Conservation (phyloP, 2,888 invertebrate species). For the Zaprionus obscuricornis region DNA sequence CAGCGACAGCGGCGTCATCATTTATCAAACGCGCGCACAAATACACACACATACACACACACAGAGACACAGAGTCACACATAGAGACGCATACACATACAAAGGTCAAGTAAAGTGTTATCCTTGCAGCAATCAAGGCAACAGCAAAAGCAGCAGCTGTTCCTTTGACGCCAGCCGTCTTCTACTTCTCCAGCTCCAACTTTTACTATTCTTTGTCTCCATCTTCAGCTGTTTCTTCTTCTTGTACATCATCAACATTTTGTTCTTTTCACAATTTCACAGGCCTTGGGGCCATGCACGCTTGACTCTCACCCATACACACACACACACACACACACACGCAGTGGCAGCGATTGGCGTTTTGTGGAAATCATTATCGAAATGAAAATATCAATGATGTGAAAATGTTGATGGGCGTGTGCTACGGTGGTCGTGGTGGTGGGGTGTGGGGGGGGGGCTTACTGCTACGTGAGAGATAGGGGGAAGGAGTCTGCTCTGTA, state of each 20-base stretch:
- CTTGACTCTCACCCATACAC: neutral
- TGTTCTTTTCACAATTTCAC: no score
- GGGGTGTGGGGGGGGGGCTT: no score
- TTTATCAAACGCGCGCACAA: slow-evolving; percentile 59
- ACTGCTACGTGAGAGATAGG: no score
- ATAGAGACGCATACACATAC: slow-evolving; percentile 18
- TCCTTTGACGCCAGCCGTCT: slow-evolving; percentile 42
- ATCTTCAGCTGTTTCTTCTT: no score
- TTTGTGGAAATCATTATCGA: slow-evolving; percentile 56
- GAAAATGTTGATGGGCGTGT: slow-evolving; percentile 50
- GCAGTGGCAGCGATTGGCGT: slow-evolving; percentile 27
- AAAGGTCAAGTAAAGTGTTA: slow-evolving; percentile 71
- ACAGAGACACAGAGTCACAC: no score
- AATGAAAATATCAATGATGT: slow-evolving; percentile 62
- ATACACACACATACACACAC: slow-evolving; percentile 14
- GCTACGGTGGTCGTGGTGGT: no score
- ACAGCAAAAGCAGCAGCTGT: slow-evolving; percentile 55
- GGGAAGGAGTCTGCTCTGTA: no score
- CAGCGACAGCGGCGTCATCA: slow-evolving; percentile 50
- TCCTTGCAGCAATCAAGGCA: slow-evolving; percentile 67
- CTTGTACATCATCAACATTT: no score
- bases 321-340: neutral
- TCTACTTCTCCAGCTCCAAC: slow-evolving; percentile 6
- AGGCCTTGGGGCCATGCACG: slow-evolving; percentile 22
- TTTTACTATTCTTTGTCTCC: no score